These are phyloP conservation scores for Mus caroli DNA, from an alignment of 2,797 vertebrate species.

Conservation along the genomic window DNA sequence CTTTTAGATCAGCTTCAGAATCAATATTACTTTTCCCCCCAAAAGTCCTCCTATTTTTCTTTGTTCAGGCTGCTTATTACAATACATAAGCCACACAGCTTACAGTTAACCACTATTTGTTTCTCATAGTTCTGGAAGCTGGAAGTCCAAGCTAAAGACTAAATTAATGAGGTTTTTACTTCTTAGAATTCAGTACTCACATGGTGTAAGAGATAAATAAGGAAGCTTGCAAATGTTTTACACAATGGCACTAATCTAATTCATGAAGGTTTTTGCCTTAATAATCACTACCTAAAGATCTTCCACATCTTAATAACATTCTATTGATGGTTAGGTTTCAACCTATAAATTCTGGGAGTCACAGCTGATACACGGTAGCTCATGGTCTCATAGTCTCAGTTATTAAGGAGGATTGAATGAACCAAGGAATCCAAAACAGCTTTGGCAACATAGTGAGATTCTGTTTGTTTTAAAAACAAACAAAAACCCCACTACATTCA, in stretches of 20 bases:
- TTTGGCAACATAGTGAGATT: background rate
- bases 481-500: background rate
- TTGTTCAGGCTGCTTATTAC: background rate
- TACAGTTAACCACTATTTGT: background rate
- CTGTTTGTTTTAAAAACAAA: background rate
- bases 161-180: background rate
- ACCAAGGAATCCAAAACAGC: background rate
- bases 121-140: background rate
- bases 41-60: constrained; percentile 4
- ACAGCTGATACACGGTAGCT: background rate
- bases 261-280: background rate
- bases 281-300: background rate
- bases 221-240: background rate
- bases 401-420: background rate
- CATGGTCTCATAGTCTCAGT: background rate
- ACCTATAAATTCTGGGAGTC: background rate
- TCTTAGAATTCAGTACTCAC: background rate
- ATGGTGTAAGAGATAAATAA: background rate
- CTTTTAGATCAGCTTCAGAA: background rate
- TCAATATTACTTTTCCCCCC: constrained; percentile 12
- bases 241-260: background rate
- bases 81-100: background rate
- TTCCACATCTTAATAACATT: background rate
- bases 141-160: background rate
- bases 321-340: background rate